phyloP scores from a whole-genome alignment of 2,113 vertebrate genomes.

The Myocastor coypus region DNA sequence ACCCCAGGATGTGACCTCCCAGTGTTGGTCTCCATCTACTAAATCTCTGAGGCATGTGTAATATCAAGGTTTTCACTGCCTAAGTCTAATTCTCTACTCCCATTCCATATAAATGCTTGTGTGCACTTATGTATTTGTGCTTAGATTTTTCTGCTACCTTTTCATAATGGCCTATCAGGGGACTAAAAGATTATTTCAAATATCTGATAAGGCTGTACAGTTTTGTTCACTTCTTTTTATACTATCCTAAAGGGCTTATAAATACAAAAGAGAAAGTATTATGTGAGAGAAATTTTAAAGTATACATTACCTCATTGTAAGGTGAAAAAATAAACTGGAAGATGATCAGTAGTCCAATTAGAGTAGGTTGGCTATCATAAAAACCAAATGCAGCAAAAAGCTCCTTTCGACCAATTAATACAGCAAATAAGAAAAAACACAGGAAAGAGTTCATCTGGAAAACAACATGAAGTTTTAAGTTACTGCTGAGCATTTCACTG shows the following conservation, averaged over 20 bases:
- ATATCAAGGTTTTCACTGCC: neutral
- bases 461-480: slow-evolving; percentile 63
- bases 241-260: slow-evolving; percentile 16
- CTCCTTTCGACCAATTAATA: slow-evolving; percentile 95
- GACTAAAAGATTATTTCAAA: slow-evolving; percentile 24
- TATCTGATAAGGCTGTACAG: slow-evolving; percentile 9
- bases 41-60: neutral
- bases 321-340: slow-evolving; percentile 99
- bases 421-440: slow-evolving; percentile 97
- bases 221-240: slow-evolving; percentile 46
- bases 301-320: slow-evolving; percentile 95
- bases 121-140: neutral
- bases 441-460: slow-evolving; percentile 98
- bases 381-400: slow-evolving; percentile 98
- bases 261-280: slow-evolving; percentile 15
- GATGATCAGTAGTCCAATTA: slow-evolving; percentile 99
- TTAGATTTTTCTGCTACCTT: slow-evolving; percentile 55
- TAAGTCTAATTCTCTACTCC: neutral
- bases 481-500: slow-evolving; percentile 13
- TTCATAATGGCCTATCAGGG: neutral
- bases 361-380: slow-evolving; percentile 94
- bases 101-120: neutral
- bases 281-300: slow-evolving; percentile 52
- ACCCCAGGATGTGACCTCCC: neutral
- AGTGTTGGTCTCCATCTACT: neutral